Base-by-base conservation (phyloP, 1,140 invertebrate genomes). In the Zaprionus camerounensis region DNA sequence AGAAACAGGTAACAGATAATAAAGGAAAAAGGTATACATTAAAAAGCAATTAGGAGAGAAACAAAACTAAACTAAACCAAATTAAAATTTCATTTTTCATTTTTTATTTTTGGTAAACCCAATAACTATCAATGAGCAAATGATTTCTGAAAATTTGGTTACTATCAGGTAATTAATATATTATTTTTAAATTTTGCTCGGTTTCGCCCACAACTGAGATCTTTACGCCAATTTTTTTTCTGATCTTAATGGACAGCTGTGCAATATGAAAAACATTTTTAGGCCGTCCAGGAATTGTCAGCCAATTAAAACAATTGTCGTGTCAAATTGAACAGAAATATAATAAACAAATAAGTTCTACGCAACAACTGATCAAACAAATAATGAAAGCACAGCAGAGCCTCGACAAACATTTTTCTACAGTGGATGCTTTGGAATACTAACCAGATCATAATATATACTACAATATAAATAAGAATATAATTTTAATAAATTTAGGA, bases 241-340 rank as follows among this genome's bases (percentile, higher is more conserved):
- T 31, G 28, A 31, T 7, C 7, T 31, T 7, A 31, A 31, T 2
- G 2, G 28, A 31, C 2, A 31, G 2, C 1, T 31, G 28, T 31
- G 28, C 28, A 31, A 31, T 31, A 31, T 31, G 28, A 31, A 31
- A 28, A 31, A 31, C 28, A 9, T 2, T 31, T 2, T 31, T 31
- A 3, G 7, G 7, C 28, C 28, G 7, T 28, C 28, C 9, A 7
- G 28, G 28, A 28, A 28, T 28, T 7, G n/a, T n/a, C n/a, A 61
- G 49, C 24, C 67, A 75, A 75, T 71, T 71, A 71, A 75, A 70
- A 70, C 34, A 75, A 70, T 69, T 64, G 53, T 49, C 28, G 66
- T 58, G 63, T 75, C 67, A 64, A 57, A 58, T 75, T 64, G 53
- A 51, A 13, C 20, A 57, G 36, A 64, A 64, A 57, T 34, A 62